These are phyloP conservation scores for Oreohelix idahoensis DNA, from an alignment of 1,140 invertebrate species.

Conservation along the genomic window DNA sequence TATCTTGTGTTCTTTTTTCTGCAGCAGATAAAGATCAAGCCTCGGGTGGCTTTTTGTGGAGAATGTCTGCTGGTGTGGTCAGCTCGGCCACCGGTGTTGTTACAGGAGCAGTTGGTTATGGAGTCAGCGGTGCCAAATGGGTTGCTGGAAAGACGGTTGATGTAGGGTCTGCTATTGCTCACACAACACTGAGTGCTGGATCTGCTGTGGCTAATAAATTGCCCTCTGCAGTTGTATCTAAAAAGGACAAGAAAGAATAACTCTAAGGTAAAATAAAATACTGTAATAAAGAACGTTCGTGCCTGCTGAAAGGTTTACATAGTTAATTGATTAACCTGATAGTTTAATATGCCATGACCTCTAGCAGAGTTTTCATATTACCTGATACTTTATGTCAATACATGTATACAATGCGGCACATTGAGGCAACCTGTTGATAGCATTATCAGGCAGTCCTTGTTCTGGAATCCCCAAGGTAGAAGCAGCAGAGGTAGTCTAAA, in stretches of 20 bases:
- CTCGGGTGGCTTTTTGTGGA: constrained; percentile 63
- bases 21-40: constrained; percentile 40
- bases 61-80: constrained; percentile 65
- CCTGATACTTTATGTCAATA: no score
- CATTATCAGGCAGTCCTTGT: no score
- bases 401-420: no score
- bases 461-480: no score
- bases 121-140: constrained; percentile 70
- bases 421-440: no score
- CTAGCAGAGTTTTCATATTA: no score
- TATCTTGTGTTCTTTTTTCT: no score
- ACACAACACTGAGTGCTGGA: constrained; percentile 61
- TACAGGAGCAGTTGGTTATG: constrained; percentile 66
- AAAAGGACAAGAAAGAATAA: constrained; percentile 67
- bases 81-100: constrained; percentile 68
- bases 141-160: constrained; percentile 70
- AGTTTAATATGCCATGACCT: no score
- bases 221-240: constrained; percentile 58
- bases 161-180: constrained; percentile 64
- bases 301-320: no score
- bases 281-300: no score
- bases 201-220: constrained; percentile 61
- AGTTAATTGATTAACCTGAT: no score
- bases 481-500: no score
- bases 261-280: background rate